Base-by-base conservation (phyloP, 1,140 invertebrate species). In the Eufriesea mexicana region DNA sequence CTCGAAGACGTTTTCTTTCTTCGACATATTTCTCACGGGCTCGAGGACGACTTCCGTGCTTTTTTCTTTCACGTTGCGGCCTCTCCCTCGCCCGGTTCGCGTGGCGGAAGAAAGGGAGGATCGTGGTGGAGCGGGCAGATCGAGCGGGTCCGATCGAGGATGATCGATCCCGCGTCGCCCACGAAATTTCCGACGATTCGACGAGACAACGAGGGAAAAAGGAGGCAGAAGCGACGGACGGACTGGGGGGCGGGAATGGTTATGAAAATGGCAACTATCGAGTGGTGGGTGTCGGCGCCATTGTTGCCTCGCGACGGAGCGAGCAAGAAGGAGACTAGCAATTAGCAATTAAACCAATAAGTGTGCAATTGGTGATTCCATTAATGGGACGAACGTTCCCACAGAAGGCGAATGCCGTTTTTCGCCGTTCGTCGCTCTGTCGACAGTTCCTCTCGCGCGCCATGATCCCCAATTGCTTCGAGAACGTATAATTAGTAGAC, bases 261-360 rank as follows among this genome's bases (percentile, higher is more conserved):
- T 84, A 85, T 85, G 82, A 89, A 89, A 89, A 89, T 87, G 83
- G 76, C 59, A 59, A n/a, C 84, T 55, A 77, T 84, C 71, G 84
- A 68, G 75, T 55, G 75, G 83, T 89, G 84, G 88, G 89, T 89
- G 90, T 90, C 85, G 89, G 83, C 90, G 87, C 86, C 87, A 90
- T 91, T 89, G 83, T 85, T 67, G 59, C 62, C 59, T 61, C 68
- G 47, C 55, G 18, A 61, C 70, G 62, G 74, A 79, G 70, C 67
- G 75, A 74, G 59, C 72, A 80, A 73, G 49, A 62, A 54, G 80
- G 78, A 85, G 84, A 89, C 88, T 91, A 90, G 91, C 91, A 92
- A 92, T 92, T 92, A 93, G 89, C 91, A 93, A 93, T 93, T 93
- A 92, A 92, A 93, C 90, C 91, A 93, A 92, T 92, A 92, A 92